Percentiles rank a stretch among this genome's conserved stretches.
Evolutionary conservation across 2,113 vertebrate species (phyloP).

Genomic region (Ceuthmochares aereus): DNA sequence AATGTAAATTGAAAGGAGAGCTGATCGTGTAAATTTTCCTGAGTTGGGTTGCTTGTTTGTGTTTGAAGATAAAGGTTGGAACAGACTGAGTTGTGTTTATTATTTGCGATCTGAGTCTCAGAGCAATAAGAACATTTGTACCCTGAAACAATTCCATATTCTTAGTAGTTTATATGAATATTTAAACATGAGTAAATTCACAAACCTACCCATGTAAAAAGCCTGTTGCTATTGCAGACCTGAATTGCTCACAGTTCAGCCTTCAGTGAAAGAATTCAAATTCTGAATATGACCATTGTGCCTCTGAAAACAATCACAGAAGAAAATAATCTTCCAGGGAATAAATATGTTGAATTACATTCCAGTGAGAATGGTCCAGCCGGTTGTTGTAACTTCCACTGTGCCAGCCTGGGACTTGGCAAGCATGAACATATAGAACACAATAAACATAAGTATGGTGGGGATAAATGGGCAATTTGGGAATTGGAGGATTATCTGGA

Average conservation of each 20-base stretch:
- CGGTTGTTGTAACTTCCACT: neutral
- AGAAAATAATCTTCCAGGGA: neutral
- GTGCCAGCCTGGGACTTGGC: neutral
- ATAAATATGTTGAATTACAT: rapidly evolving
- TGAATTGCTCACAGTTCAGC: neutral
- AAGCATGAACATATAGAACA: neutral
- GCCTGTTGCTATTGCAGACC: neutral
- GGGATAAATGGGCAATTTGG: neutral
- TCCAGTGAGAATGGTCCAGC: neutral
- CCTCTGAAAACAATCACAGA: neutral
- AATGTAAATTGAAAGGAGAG: slow-evolving; percentile 7
- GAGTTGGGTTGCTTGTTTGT: slow-evolving; percentile 24
- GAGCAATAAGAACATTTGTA: neutral
- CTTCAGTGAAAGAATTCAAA: neutral
- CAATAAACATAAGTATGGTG: neutral
- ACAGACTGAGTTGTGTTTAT: slow-evolving; percentile 16
- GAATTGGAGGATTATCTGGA: neutral
- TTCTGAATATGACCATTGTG: neutral
- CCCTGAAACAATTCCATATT: neutral
- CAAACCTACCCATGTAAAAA: neutral
- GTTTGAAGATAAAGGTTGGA: slow-evolving; percentile 56
- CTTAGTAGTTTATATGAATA: neutral
- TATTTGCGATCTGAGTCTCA: neutral
- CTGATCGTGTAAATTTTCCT: neutral
- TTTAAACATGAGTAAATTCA: neutral